Base-by-base conservation (phyloP, 2,113 vertebrate genomes). In the Rhinogobius similis region DNA sequence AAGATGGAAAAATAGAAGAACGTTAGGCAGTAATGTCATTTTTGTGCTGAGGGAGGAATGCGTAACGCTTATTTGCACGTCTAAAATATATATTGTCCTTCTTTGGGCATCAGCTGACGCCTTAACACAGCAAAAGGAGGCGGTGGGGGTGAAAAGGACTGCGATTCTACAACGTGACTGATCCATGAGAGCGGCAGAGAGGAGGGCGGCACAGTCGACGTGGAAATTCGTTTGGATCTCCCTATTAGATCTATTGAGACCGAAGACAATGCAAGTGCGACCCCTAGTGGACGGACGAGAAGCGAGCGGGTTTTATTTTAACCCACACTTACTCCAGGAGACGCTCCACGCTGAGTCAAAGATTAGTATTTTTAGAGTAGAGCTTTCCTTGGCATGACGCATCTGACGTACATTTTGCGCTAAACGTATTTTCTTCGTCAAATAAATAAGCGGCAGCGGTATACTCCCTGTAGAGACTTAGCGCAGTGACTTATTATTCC, bases 161-260 rank as follows among this genome's bases (percentile, higher is more conserved):
- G 84, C 76, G 82, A 81, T 89, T 80, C 71, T 75, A 87, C 86
- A 91, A 92, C 90, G 88, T 91, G 92, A 92, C 91, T 81, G 68
- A 48, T 84, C 82, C 83, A 82, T 26, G 75, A 73, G 77, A 78
- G 86, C 68, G 79, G 81, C 59, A 63, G 52, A 26, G 52, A 55
- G 12, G 52, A 55, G 52, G 76, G 70, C 58, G 39, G 67, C 38
- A 59, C 46, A 65, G 77, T 59, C 55, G 77, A 78, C 88, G 86
- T 78, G 83, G 82, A 81, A 83, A 92, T 90, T 88, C 80, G 81
- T 78, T 90, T 83, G 86, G 90, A 90, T 87, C 85, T 77, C 56
- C 84, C 85, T 73, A 74, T 90, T 84, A 82, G 70, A 63, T 87
- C 80, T 73, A 76, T 68, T 48, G 70, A 68, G 75, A 69, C 21